phyloP scores from a whole-genome alignment of 2,888 invertebrate species.

The Amphimallon solstitiale region DNA sequence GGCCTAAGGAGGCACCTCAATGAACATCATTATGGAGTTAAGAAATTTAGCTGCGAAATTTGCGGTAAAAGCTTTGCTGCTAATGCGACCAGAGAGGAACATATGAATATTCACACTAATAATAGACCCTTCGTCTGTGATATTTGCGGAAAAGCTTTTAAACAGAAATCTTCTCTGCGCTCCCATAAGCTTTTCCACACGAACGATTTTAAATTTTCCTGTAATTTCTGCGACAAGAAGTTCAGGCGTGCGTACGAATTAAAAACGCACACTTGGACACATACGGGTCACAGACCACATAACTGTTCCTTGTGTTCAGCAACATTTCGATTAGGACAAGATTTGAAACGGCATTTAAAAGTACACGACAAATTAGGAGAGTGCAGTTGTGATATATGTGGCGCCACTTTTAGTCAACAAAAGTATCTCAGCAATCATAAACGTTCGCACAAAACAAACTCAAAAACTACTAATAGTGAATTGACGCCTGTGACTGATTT shows the following conservation, averaged over 20 bases:
- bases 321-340: constrained; percentile 64
- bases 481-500: background rate
- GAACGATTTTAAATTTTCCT: constrained; percentile 59
- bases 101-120: constrained; percentile 64
- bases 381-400: constrained; percentile 61
- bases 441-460: constrained; percentile 43
- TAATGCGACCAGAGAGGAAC: constrained; percentile 65
- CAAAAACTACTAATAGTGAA: background rate
- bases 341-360: constrained; percentile 60
- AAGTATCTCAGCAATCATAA: constrained; percentile 60
- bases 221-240: constrained; percentile 66
- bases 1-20: constrained; percentile 67
- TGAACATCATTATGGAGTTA: constrained; percentile 63
- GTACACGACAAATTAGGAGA: constrained; percentile 60
- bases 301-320: constrained; percentile 65
- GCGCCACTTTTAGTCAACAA: constrained; percentile 63
- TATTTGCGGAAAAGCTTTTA: constrained; percentile 66
- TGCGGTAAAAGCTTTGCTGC: constrained; percentile 66
- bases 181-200: constrained; percentile 64
- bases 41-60: constrained; percentile 64
- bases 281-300: constrained; percentile 68
- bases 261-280: constrained; percentile 66
- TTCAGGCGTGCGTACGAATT: constrained; percentile 68
- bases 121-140: constrained; percentile 66
- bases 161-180: constrained; percentile 66